A percentile compares a stretch with the other conserved stretches of the same genome.
These are phyloP conservation scores for Ferdinandea cuprea DNA, from an alignment of 2,888 invertebrate genomes.

Conservation along the genomic window DNA sequence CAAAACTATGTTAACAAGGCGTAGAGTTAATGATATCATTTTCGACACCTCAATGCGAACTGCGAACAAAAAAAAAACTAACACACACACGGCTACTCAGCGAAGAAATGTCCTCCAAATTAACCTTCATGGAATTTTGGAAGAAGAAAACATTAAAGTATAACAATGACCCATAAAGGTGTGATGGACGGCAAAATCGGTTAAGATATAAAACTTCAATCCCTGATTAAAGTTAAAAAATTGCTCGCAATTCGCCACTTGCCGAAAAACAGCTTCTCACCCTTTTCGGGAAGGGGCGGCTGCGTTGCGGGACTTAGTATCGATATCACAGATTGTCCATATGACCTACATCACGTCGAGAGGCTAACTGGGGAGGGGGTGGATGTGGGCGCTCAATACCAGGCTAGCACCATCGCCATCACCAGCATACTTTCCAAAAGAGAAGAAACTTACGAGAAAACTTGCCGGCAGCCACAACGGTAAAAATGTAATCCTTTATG, in stretches of 20 bases:
- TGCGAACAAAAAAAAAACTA: constrained; percentile 27
- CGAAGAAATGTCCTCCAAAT: constrained; percentile 43
- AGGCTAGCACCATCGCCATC: not conserved
- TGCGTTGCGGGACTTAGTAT: constrained; percentile 49
- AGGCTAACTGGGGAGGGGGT: constrained; percentile 3
- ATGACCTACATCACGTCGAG: constrained; percentile 72
- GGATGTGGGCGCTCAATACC: constrained; percentile 2
- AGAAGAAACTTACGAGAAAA: constrained; percentile 20
- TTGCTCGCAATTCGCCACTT: constrained; percentile 59
- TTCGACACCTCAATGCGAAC: constrained; percentile 34
- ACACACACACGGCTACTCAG: constrained; percentile 1
- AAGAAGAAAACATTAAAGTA: too few species aligned
- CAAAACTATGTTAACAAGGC: not conserved
- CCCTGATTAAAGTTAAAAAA: constrained; percentile 55
- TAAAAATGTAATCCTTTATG: constrained; percentile 74
- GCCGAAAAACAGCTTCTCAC: constrained; percentile 57
- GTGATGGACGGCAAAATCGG: constrained; percentile 52
- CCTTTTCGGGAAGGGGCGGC: constrained; percentile 11
- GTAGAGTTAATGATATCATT: constrained; percentile 18
- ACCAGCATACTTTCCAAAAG: constrained; percentile 31
- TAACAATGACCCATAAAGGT: constrained; percentile 60
- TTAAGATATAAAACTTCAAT: constrained; percentile 51
- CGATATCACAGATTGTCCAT: constrained; percentile 72
- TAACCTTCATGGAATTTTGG: too few species aligned
- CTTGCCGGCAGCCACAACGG: constrained; percentile 49